Evolutionary conservation across 2,888 invertebrate species (phyloP), one percentile per base, ranked within the genome.

Genomic region (Tenthredo notha): DNA sequence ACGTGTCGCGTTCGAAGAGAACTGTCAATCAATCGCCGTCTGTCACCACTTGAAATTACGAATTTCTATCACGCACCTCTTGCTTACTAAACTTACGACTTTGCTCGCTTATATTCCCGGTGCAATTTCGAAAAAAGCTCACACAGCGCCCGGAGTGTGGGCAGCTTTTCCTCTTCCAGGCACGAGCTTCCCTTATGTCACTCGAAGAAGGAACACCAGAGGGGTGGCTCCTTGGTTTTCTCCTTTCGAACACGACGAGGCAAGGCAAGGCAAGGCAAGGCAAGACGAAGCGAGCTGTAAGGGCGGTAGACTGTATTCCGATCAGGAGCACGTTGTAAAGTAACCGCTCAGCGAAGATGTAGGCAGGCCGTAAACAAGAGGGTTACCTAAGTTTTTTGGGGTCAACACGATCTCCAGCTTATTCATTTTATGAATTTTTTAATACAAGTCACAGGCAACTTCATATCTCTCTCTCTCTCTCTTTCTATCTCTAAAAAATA

Each of bases 261-360:
- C 9, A 9, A 61, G 25, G 25, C 9, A 9, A 61, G 25, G 25
- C 43, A 9, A 40, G 37, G 37, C 3, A 29, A 15, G 47, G 47
- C 29, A 1, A 47, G 58, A 4, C 6, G n/a, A 58, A 2, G 21
- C 21, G 61, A 61, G 25, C 47, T 47, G 61, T 43, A n/a, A 40
- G 54, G 77, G 40, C n/a, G 40, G 40, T 33, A 10, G 58, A 72
- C 58, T 75, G 82, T 85, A 85, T 85, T 85, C 85, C 72, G 85
- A 85, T 85, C 85, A 85, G 85, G 85, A 85, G 50, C 82, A 33
- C 78, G 72, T 78, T 85, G 85, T 85, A 85, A 85, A 82, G 85
- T 82, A 85, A 85, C 82, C 85, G 82, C 72, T 85, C 70, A 85
- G 85, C 82, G 33, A 83, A 67, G 82, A 40, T 70, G 80, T 70